These are phyloP conservation scores for Monochamus saltuarius DNA, from an alignment of 1,140 invertebrate species.

Conservation along the genomic window DNA sequence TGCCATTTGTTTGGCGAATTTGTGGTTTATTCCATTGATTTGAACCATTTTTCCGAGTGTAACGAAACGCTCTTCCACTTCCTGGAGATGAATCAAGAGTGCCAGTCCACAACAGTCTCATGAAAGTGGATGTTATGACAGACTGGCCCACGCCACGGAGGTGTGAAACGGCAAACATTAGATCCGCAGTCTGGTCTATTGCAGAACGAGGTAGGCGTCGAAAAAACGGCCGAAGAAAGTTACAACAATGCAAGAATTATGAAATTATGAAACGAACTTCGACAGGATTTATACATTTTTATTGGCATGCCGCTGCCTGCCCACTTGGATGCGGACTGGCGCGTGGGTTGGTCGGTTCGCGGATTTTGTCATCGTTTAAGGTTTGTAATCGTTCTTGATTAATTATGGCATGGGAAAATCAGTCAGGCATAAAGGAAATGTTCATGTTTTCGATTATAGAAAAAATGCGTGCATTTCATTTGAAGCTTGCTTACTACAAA, in stretches of 20 bases:
- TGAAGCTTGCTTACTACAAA: slow-evolving; percentile 5
- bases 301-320: slow-evolving; percentile 9
- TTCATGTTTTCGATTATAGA: neutral
- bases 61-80: neutral
- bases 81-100: slow-evolving; percentile 13
- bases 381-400: slow-evolving; percentile 24
- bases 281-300: slow-evolving; percentile 24
- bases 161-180: slow-evolving; percentile 20
- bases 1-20: too few species aligned
- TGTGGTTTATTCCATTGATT: too few species aligned
- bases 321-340: slow-evolving; percentile 12
- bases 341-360: slow-evolving; percentile 18
- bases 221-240: slow-evolving; percentile 25
- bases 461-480: neutral
- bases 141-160: slow-evolving; percentile 20
- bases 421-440: slow-evolving; percentile 8
- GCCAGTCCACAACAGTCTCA: neutral
- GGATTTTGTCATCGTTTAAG: slow-evolving; percentile 18
- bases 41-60: too few species aligned
- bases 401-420: slow-evolving; percentile 30
- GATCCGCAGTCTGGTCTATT: neutral
- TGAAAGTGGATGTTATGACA: slow-evolving; percentile 17
- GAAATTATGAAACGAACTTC: slow-evolving; percentile 26
- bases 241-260: slow-evolving; percentile 29
- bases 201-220: slow-evolving; percentile 16